A percentile compares a stretch with the other conserved stretches of the same genome.
These are phyloP conservation scores for Phyto melanocephala DNA, from an alignment of 2,888 invertebrate genomes.

Conservation along the genomic window DNA sequence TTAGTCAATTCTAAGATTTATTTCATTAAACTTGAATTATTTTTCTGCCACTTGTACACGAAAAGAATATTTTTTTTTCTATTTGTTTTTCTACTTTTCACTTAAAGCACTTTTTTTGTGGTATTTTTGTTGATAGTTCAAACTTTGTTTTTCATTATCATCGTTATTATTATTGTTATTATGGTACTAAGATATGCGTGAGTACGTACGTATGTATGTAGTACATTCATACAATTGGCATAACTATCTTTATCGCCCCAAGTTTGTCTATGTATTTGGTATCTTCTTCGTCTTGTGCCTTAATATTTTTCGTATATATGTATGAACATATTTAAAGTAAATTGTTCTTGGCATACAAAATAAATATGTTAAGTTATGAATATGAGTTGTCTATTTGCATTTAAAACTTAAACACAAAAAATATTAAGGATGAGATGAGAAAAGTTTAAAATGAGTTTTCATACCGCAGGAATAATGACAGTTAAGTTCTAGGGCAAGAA, in stretches of 20 bases:
- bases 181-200: not conserved
- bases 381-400: slow-evolving; percentile 45
- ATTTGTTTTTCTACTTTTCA: not conserved
- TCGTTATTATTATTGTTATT: slow-evolving; percentile 19
- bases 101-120: no score
- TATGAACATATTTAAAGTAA: not conserved
- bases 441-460: slow-evolving; percentile 55
- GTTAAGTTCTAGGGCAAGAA: not conserved
- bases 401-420: slow-evolving; percentile 29
- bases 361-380: slow-evolving; percentile 49
- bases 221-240: not conserved
- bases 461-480: slow-evolving; percentile 8
- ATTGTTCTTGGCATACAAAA: not conserved
- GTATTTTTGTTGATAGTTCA: not conserved
- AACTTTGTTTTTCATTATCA: slow-evolving; percentile 46
- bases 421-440: slow-evolving; percentile 24
- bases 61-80: slow-evolving; percentile 16
- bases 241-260: slow-evolving; percentile 3
- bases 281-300: not conserved
- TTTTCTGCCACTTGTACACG: slow-evolving; percentile 53
- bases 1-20: slow-evolving; percentile 53
- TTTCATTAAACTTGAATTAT: slow-evolving; percentile 62
- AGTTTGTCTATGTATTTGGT: not conserved
- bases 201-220: not conserved
- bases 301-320: not conserved